phyloP scores from a whole-genome alignment of 2,888 invertebrate species.

The Malachius bipustulatus region DNA sequence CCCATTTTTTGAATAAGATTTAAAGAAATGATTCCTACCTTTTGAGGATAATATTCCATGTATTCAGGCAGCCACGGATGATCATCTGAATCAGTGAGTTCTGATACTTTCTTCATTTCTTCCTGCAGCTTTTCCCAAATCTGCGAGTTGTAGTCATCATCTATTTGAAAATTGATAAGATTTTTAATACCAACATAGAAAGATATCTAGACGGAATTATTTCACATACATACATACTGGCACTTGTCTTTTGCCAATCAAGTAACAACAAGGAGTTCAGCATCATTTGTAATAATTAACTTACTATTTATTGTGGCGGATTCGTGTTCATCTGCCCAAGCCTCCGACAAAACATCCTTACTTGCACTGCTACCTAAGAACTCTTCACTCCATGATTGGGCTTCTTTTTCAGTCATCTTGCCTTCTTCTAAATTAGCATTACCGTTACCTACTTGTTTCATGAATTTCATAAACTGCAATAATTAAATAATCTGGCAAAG shows the following conservation, averaged over 20 bases:
- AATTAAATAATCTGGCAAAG: background rate
- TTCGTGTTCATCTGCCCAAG: slow-evolving; percentile 33
- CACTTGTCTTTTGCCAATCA: too few relatives aligned
- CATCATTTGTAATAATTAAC: too few relatives aligned
- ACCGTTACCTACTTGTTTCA: slow-evolving; percentile 63
- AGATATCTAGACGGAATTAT: too few relatives aligned
- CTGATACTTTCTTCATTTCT: slow-evolving; percentile 66
- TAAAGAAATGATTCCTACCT: too few relatives aligned
- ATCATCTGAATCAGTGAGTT: slow-evolving; percentile 43
- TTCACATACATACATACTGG: too few relatives aligned
- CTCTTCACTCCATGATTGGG: slow-evolving; percentile 39
- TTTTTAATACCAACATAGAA: too few relatives aligned
- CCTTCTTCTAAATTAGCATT: slow-evolving; percentile 46
- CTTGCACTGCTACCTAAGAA: slow-evolving; percentile 31
- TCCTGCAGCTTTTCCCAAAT: slow-evolving; percentile 57
- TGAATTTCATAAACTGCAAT: slow-evolving; percentile 71
- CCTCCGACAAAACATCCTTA: slow-evolving; percentile 22
- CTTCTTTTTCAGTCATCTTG: slow-evolving; percentile 34
- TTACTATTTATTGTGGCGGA: background rate
- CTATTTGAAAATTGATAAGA: too few relatives aligned
- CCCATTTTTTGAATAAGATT: too few relatives aligned
- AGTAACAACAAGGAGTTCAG: too few relatives aligned
- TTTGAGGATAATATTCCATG: slow-evolving; percentile 49
- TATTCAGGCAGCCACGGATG: slow-evolving; percentile 64
- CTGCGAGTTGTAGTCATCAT: slow-evolving; percentile 44